These are phyloP conservation scores for Hyles vespertilio DNA, from an alignment of 1,140 invertebrate genomes.

Conservation along the genomic window DNA sequence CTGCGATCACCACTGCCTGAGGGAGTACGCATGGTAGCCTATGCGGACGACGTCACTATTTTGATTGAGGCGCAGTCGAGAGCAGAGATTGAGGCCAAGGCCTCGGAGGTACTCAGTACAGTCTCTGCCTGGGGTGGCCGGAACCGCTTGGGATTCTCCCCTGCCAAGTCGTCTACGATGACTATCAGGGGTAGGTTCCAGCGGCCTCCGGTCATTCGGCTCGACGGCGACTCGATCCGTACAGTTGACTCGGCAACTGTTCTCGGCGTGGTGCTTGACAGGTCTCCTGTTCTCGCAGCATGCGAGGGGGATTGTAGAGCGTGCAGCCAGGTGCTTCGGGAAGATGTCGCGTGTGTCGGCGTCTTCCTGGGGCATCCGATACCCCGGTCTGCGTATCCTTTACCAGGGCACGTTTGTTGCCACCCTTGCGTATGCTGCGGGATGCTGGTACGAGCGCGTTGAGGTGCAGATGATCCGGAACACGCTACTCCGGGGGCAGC, in stretches of 20 bases:
- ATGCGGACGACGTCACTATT: conserved; percentile 53
- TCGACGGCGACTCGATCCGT: conserved; percentile 4
- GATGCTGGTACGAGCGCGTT: neutral
- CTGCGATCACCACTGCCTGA: conserved; percentile 12
- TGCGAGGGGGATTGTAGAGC: conserved; percentile 12
- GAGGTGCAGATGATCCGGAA: neutral
- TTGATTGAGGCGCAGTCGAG: conserved; percentile 33
- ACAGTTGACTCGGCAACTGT: neutral
- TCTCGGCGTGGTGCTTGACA: conserved; percentile 13
- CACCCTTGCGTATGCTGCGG: conserved; percentile 1
- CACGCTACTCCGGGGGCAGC: conserved; percentile 21
- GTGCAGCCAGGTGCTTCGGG: conserved; percentile 13
- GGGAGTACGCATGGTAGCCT: conserved; percentile 25
- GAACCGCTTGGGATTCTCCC: neutral
- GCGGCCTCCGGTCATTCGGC: neutral
- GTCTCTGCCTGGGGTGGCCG: conserved; percentile 1
- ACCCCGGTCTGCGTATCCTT: conserved; percentile 2
- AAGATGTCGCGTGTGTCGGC: conserved; percentile 19
- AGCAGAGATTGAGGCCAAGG: conserved; percentile 24
- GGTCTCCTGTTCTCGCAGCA: conserved; percentile 9
- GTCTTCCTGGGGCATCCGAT: conserved; percentile 13
- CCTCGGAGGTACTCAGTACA: too few species aligned
- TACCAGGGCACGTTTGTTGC: conserved; percentile 2
- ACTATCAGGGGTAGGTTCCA: neutral
- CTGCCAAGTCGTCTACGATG: neutral